A percentile compares a stretch with the other conserved stretches of the same genome.
These are phyloP conservation scores for Microctonus hyperodae DNA, from an alignment of 2,888 invertebrate species.

Conservation along the genomic window DNA sequence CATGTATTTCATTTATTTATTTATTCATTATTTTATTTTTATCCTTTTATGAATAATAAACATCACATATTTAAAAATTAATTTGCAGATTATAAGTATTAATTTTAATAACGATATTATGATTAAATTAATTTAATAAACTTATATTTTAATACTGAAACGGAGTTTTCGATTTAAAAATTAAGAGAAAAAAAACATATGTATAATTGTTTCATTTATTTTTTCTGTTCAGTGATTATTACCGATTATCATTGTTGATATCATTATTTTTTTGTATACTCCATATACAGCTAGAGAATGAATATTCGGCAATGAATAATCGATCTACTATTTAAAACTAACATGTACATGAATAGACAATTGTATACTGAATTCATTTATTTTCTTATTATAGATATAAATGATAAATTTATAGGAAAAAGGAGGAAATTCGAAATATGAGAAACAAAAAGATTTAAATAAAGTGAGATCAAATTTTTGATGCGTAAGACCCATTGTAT, in stretches of 20 bases:
- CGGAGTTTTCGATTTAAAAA: conserved; percentile 42
- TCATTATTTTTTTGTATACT: conserved; percentile 1
- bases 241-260: too few species aligned
- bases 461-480: too few species aligned
- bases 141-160: conserved; percentile 54
- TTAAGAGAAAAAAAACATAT: conserved; percentile 39
- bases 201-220: conserved; percentile 27
- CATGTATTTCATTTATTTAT: too few species aligned
- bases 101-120: background rate
- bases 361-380: background rate
- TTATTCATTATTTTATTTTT: too few species aligned
- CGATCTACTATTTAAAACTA: background rate
- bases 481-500: too few species aligned
- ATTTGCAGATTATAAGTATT: conserved; percentile 3
- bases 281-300: background rate
- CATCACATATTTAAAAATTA: background rate
- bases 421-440: conserved; percentile 8
- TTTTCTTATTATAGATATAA: conserved; percentile 13
- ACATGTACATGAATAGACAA: background rate
- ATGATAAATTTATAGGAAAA: background rate
- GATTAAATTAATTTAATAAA: conserved; percentile 34
- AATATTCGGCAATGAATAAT: conserved; percentile 6
- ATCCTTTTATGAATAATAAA: background rate
- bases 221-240: conserved; percentile 36
- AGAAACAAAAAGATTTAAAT: too few species aligned